Evolutionary conservation across 2,797 vertebrate genomes (phyloP), one percentile per base, ranked within the genome.

Genomic region (Sarcoramphus papa): DNA sequence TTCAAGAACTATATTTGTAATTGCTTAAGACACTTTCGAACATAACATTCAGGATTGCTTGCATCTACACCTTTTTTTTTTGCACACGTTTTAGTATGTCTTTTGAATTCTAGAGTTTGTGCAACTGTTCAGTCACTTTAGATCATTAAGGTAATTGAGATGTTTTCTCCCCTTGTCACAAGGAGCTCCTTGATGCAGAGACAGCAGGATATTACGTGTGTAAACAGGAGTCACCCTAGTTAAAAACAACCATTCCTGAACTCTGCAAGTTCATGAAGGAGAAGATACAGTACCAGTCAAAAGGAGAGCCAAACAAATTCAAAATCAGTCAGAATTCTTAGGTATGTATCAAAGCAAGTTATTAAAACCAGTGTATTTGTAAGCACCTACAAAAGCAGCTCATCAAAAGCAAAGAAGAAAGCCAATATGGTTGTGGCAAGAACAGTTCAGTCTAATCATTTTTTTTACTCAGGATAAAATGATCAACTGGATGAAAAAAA

Each of bases 121-220:
- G 67, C 25, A 81, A 65, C n/a, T 65, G n/a, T 31, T 82, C 77
- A 87, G 87, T 20, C 59, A 47, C 63, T 82, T 85, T 6, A 64
- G 59, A 76, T 51, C 35, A 47, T 64, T 69, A n/a, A 53, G 6
- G 23, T 56, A 77, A 95, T 59, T 43, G 68, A 80, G 40, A 43
- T 91, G 74, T 54, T 84, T 84, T 87, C 70, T 89, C 33, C 27
- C 59, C 43, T 48, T 76, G 40, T 83, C 81, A 92, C 70, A 79
- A 87, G 75, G 17, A 50, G 51, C 7, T 88, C 67, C 59, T 59
- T 67, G 47, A 59, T 51, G 35, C 90, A 88, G 74, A 87, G 25
- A 63, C 25, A 57, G 40, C 12, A 59, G 67, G 41, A 64, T 68
- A 60, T 48, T 28, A 48, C 0, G 0, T 14, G 9, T 30, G 17